Conservation (phyloP, 1,140 invertebrate species). For the Bombus cullumanus region DNA sequence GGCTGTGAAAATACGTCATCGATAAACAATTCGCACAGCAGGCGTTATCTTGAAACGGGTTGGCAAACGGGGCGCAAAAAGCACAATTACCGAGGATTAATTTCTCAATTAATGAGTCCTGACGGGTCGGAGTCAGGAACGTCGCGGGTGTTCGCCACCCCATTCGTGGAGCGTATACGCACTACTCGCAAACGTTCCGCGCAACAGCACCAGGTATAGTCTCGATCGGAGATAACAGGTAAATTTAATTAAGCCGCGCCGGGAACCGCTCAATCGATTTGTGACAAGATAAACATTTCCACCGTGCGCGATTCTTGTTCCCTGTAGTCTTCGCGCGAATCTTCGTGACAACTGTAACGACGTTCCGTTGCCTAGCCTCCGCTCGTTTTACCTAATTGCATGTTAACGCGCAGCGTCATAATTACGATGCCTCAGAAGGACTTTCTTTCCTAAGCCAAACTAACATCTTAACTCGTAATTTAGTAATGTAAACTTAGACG, state of each 20-base stretch:
- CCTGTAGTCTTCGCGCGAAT: constrained; percentile 22
- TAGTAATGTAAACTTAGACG: neutral
- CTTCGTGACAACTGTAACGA: constrained; percentile 31
- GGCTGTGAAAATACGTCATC: neutral
- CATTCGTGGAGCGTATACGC: constrained; percentile 15
- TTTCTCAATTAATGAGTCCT: constrained; percentile 65
- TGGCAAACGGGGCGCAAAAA: constrained; percentile 21
- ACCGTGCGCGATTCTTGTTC: constrained; percentile 30
- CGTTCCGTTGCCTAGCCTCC: constrained; percentile 7
- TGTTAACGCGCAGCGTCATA: neutral
- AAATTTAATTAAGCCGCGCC: constrained; percentile 53
- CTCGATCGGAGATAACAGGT: constrained; percentile 41
- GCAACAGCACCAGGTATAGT: constrained; percentile 42
- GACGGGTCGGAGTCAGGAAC: constrained; percentile 33
- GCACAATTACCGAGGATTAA: constrained; percentile 66
- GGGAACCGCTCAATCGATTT: constrained; percentile 43
- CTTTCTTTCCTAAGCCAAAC: neutral
- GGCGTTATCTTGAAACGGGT: constrained; percentile 12
- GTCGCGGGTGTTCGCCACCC: constrained; percentile 45
- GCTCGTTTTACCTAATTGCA: constrained; percentile 21
- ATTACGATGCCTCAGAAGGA: neutral
- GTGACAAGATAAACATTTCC: constrained; percentile 49
- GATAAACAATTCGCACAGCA: neutral
- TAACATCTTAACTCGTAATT: neutral
- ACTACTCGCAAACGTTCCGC: constrained; percentile 33